Evolutionary conservation across 2,113 vertebrate genomes (phyloP), one percentile per base, ranked within the genome.

Genomic region (Pseudois nayaur): DNA sequence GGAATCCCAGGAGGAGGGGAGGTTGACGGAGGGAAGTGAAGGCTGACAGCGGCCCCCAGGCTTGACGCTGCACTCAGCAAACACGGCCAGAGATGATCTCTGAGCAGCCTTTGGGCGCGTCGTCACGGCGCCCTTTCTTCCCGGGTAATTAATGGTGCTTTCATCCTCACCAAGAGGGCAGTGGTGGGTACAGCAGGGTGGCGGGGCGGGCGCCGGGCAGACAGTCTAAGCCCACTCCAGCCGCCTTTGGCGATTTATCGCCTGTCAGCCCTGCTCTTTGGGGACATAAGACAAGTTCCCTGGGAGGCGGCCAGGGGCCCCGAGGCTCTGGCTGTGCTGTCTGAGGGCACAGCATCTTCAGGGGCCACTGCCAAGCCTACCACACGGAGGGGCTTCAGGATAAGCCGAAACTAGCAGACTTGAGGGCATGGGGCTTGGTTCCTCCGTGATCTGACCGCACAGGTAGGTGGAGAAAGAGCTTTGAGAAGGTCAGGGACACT

Each of bases 101-200:
- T 29, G n/a, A 81, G 97, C 82, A 31, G 87, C n/a, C 87, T 31
- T 94, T 96, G 98, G 98, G 97, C 48, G 50, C 59, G 25, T 96
- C 98, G 96, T 98, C 98, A 85, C 6, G 96, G n/a, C 83, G 83
- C 97, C 95, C 98, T 98, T 97, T 97, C 97, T 98, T 98, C 95
- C 74, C 8, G 43, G 97, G 96, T 98, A 98, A 98, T 99, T 98
- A 98, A 98, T 98, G 98, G 96, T 97, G 95, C 96, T 95, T 97
- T 98, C 98, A 98, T 98, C 98, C 97, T 95, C 96, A 96, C 87
- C 40, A 95, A 98, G 98, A 97, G 98, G 83, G 89, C 90, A 36
- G 95, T 94, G 78, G 94, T 98, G 98, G 98, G 97, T 97, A 89
- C 85, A 96, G 43, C 12, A 52, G 98, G 96, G 98, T 97, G 96